These are phyloP conservation scores for Eciton burchellii DNA, from an alignment of 1,140 invertebrate species.

Conservation along the genomic window DNA sequence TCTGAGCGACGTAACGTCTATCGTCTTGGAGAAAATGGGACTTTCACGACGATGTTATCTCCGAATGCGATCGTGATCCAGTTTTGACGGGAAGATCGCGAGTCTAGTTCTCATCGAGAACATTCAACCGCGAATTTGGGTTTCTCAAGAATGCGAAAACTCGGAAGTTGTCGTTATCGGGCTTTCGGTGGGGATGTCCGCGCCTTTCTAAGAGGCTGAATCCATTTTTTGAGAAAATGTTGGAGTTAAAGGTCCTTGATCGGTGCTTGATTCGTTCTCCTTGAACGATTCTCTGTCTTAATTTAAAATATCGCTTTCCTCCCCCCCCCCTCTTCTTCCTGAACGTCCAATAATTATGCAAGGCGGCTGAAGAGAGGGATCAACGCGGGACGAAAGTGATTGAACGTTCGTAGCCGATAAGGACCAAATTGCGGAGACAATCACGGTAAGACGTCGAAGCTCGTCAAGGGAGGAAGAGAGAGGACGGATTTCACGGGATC, in stretches of 20 bases:
- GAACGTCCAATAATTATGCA: constrained; percentile 10
- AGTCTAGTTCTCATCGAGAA: background rate
- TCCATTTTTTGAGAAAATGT: background rate
- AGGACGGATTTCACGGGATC: constrained; percentile 40
- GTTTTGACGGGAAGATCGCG: background rate
- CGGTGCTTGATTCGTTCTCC: background rate
- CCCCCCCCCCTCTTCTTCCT: background rate
- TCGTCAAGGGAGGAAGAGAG: constrained; percentile 40
- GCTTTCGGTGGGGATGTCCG: no score
- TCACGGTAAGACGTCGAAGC: constrained; percentile 36
- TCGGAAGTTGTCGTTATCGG: no score
- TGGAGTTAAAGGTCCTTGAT: background rate
- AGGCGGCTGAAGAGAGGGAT: background rate
- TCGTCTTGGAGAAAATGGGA: background rate
- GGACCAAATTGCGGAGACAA: constrained; percentile 51
- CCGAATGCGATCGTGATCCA: background rate
- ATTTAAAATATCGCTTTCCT: background rate
- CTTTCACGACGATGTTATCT: background rate
- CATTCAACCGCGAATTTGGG: no score
- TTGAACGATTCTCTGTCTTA: background rate
- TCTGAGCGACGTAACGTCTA: background rate
- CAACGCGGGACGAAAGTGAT: constrained; percentile 34
- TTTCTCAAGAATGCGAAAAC: no score
- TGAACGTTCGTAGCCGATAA: constrained; percentile 56
- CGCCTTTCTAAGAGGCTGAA: background rate